A percentile compares a stretch with the other conserved stretches of the same genome.
Evolutionary conservation across 2,113 vertebrate genomes (phyloP).

Genomic region (Barbus barbus): DNA sequence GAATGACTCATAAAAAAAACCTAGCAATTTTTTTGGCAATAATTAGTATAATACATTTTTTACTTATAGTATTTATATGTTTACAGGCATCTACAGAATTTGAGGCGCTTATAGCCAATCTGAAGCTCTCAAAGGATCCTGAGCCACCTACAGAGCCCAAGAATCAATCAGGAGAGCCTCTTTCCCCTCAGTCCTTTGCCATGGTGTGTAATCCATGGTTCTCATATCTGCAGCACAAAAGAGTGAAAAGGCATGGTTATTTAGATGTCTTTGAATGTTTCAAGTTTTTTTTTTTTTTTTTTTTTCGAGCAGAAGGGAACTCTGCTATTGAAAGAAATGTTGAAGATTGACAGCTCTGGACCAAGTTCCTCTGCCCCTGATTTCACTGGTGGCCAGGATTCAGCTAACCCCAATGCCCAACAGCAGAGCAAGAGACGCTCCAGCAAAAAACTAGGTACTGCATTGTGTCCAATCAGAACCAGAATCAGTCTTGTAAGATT

Average conservation of each 20-base stretch:
- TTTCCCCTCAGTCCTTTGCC: constrained; percentile 95
- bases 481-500: not conserved
- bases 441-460: constrained; percentile 86
- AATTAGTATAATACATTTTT: not conserved
- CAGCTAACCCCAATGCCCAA: constrained; percentile 65
- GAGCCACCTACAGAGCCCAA: constrained; percentile 66
- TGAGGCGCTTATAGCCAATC: constrained; percentile 85
- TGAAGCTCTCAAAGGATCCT: constrained; percentile 82
- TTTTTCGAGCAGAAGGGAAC: constrained; percentile 85
- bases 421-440: constrained; percentile 78
- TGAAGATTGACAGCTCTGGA: constrained; percentile 89
- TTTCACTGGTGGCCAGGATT: constrained; percentile 60
- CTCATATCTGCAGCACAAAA: not conserved
- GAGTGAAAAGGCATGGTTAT: not conserved
- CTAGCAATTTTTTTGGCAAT: not conserved
- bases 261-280: not conserved
- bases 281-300: not conserved
- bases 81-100: constrained; percentile 80
- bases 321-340: constrained; percentile 94
- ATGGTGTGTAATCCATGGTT: constrained; percentile 77
- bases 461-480: not conserved
- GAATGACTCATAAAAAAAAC: too few relatives aligned
- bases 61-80: not conserved
- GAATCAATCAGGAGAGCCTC: constrained; percentile 77
- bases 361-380: constrained; percentile 68